Percentiles rank a stretch among this genome's conserved stretches.
Evolutionary conservation across 2,888 invertebrate genomes (phyloP).

Genomic region (Arctia plantaginis): DNA sequence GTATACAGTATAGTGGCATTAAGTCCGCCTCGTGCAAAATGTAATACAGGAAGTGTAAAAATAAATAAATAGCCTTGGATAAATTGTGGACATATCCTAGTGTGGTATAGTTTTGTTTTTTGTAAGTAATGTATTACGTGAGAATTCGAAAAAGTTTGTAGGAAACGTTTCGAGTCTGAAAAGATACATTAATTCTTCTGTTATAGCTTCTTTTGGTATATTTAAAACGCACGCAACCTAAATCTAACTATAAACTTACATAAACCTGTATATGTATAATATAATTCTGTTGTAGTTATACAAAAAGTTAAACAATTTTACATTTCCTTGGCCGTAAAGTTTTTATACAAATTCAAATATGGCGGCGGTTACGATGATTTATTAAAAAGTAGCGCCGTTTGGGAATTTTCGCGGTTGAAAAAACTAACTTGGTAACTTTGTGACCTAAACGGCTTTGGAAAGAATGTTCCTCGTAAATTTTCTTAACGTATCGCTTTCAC

Average conservation of each 20-base stretch:
- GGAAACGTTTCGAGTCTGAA: conserved; percentile 3
- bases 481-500: conserved; percentile 32
- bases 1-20: no score
- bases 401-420: conserved; percentile 39
- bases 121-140: neutral
- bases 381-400: conserved; percentile 42
- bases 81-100: neutral
- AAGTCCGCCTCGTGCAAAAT: no score
- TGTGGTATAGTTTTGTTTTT: neutral
- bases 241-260: conserved; percentile 25
- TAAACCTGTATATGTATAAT: conserved; percentile 19
- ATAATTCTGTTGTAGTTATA: conserved; percentile 39
- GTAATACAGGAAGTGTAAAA: no score
- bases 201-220: conserved; percentile 21
- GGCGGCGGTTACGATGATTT: conserved; percentile 47
- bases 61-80: no score
- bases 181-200: conserved; percentile 1
- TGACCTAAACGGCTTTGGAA: conserved; percentile 46
- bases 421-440: conserved; percentile 42
- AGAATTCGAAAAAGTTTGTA: neutral
- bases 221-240: conserved; percentile 34
- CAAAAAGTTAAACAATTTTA: conserved; percentile 46
- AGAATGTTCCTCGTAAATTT: conserved; percentile 47
- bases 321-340: conserved; percentile 37
- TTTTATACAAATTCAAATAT: conserved; percentile 51